phyloP scores from a whole-genome alignment of 1,140 invertebrate species.

The Tigriopus japonicus region DNA sequence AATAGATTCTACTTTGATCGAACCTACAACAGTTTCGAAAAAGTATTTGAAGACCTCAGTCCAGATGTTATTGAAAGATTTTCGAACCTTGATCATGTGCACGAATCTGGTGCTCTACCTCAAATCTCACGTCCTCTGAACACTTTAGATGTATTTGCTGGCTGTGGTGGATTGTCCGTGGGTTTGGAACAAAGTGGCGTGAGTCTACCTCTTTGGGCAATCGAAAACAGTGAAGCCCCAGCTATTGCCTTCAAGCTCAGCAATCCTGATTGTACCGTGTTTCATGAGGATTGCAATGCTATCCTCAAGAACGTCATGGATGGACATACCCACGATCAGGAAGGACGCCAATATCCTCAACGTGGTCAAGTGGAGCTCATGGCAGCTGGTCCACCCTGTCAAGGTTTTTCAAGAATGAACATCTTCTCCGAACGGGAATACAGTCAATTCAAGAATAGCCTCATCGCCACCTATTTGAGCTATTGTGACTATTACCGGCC shows the following conservation, averaged over 20 bases:
- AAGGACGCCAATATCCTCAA: constrained; percentile 43
- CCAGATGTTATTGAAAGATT: too few species aligned
- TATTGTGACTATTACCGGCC: constrained; percentile 32
- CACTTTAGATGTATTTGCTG: constrained; percentile 2
- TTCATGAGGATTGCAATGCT: constrained; percentile 58
- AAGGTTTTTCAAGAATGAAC: constrained; percentile 79
- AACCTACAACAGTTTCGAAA: too few species aligned
- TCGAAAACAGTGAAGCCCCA: constrained; percentile 55
- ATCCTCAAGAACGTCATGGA: constrained; percentile 44
- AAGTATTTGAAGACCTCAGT: too few species aligned
- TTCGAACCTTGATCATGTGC: too few species aligned
- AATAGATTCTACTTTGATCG: too few species aligned
- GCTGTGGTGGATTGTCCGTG: constrained; percentile 11
- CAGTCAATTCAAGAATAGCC: constrained; percentile 67
- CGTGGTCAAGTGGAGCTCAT: constrained; percentile 64
- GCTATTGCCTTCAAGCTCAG: constrained; percentile 60
- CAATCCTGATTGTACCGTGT: constrained; percentile 49
- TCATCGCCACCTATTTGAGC: constrained; percentile 51
- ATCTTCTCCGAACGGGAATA: constrained; percentile 53
- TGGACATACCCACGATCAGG: constrained; percentile 29
- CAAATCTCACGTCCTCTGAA: background rate
- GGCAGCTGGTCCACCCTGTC: constrained; percentile 75
- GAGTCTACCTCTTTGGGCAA: constrained; percentile 46
- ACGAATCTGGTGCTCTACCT: background rate
- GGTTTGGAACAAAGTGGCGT: constrained; percentile 28